Conservation (phyloP, 2,113 vertebrate species). For the Mobula birostris region DNA sequence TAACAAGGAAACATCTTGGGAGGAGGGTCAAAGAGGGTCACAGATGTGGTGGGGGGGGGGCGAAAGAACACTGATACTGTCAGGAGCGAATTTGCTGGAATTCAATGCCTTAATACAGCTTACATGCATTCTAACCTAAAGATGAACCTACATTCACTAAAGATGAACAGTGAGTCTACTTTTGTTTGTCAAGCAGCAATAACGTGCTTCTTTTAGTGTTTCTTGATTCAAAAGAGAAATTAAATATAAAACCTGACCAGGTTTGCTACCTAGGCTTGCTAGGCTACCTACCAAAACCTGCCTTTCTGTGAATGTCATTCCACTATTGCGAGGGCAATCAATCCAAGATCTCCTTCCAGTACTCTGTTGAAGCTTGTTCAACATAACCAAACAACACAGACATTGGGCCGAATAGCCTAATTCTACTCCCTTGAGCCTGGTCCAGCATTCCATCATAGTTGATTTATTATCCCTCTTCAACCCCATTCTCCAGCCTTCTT, state of each 20-base stretch:
- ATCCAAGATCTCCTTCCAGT: neutral
- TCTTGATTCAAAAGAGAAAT: neutral
- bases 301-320: neutral
- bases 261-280: neutral
- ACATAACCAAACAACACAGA: neutral
- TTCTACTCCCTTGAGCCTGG: too few species aligned
- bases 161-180: neutral
- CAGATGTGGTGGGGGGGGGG: neutral
- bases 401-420: too few species aligned
- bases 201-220: neutral
- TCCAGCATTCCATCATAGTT: too few species aligned
- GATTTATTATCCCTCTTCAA: too few species aligned
- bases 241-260: neutral
- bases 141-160: neutral
- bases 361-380: neutral
- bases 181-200: neutral
- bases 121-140: neutral
- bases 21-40: conserved; percentile 2
- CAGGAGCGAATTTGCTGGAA: neutral
- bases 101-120: neutral
- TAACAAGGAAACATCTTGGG: conserved; percentile 6
- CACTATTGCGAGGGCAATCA: neutral
- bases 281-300: neutral
- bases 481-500: too few species aligned
- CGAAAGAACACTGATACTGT: neutral